Percentiles rank a stretch among this genome's conserved stretches.
Evolutionary conservation across 2,797 vertebrate genomes (phyloP).

Genomic region (Cephalopachus bancanus): DNA sequence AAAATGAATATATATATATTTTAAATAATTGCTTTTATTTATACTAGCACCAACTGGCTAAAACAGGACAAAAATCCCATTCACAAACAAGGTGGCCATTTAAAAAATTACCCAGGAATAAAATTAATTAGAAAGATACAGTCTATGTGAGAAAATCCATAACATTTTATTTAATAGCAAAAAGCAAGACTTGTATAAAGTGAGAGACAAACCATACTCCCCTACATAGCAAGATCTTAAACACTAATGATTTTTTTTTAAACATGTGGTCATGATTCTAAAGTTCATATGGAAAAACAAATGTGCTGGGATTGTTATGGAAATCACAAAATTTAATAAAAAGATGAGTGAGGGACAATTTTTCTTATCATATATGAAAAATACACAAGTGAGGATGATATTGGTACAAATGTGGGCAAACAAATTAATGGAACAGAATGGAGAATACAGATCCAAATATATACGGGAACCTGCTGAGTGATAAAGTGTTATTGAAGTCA

Average conservation of each 20-base stretch:
- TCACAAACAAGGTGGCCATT: background rate
- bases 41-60: background rate
- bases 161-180: background rate
- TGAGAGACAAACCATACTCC: background rate
- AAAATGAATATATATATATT: slow-evolving; percentile 41
- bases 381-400: background rate
- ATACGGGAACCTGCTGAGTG: background rate
- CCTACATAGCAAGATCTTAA: background rate
- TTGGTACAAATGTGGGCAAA: background rate
- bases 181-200: background rate
- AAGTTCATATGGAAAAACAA: background rate
- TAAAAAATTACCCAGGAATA: background rate
- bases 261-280: slow-evolving; percentile 6
- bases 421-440: background rate
- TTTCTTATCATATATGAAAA: background rate
- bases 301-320: background rate
- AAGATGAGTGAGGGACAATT: background rate
- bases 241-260: background rate
- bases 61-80: slow-evolving; percentile 30
- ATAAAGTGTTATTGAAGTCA: slow-evolving; percentile 48
- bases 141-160: background rate
- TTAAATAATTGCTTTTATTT: background rate
- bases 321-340: background rate
- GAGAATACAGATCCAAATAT: slow-evolving; percentile 1
- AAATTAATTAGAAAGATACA: slow-evolving; percentile 45